These are phyloP conservation scores for Tetramorium parvispinum DNA, from an alignment of 1,140 invertebrate species.

Conservation along the genomic window DNA sequence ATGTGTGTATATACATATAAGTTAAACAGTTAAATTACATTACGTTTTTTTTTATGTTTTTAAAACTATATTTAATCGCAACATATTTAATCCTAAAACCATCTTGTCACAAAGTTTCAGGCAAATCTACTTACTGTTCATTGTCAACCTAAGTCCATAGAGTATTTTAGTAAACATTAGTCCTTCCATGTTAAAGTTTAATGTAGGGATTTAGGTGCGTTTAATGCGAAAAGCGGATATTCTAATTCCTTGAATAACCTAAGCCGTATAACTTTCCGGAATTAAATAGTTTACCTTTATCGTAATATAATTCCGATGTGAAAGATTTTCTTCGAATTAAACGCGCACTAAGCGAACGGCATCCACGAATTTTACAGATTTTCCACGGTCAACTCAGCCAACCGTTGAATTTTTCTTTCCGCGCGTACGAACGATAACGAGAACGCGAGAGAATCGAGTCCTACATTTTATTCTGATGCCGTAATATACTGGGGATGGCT, in stretches of 20 bases:
- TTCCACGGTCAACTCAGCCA: background rate
- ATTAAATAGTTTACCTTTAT: background rate
- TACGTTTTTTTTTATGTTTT: background rate
- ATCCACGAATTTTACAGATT: slow-evolving; percentile 21
- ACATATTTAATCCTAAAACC: background rate
- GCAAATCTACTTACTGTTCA: slow-evolving; percentile 38
- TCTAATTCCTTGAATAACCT: slow-evolving; percentile 23
- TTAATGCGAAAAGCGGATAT: slow-evolving; percentile 38
- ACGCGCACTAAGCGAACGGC: background rate
- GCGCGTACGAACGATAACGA: slow-evolving; percentile 4
- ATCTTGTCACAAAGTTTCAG: slow-evolving; percentile 23
- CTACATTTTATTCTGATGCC: slow-evolving; percentile 33
- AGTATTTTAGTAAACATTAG: slow-evolving; percentile 42
- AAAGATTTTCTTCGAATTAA: slow-evolving; percentile 14
- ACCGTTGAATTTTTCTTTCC: slow-evolving; percentile 10
- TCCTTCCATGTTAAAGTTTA: slow-evolving; percentile 13
- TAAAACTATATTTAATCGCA: background rate
- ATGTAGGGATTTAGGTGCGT: slow-evolving; percentile 10
- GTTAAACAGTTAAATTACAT: background rate
- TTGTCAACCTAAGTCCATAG: slow-evolving; percentile 29
- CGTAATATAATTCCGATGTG: background rate
- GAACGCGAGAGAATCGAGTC: background rate
- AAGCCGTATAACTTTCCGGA: slow-evolving; percentile 5
- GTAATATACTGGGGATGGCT: slow-evolving; percentile 29
- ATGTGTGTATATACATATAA: background rate